Evolutionary conservation across 2,797 vertebrate species (phyloP).

Genomic region (Serranus cabrilla): DNA sequence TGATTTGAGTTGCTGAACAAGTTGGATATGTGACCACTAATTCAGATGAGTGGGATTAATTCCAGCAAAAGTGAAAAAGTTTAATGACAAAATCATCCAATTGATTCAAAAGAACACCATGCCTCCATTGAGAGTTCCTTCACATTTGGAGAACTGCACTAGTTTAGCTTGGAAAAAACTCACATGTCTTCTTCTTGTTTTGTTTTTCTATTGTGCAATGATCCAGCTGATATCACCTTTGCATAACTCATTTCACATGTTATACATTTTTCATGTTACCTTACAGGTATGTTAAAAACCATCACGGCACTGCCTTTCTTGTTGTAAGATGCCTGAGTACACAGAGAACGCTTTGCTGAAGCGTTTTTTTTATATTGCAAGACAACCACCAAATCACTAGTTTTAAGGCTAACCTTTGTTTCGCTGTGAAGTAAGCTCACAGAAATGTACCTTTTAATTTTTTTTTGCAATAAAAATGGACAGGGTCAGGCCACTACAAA

Average conservation of each 20-base stretch:
- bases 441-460: too few relatives aligned
- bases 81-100: not conserved
- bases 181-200: not conserved
- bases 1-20: conserved; percentile 1
- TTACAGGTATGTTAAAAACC: not conserved
- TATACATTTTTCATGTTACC: not conserved
- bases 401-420: too few relatives aligned
- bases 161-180: not conserved
- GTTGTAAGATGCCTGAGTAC: too few relatives aligned
- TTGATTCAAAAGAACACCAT: not conserved
- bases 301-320: not conserved
- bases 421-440: too few relatives aligned
- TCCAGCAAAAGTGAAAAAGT: not conserved
- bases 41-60: not conserved
- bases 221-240: not conserved
- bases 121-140: not conserved
- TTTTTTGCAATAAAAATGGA: too few relatives aligned
- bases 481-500: too few relatives aligned
- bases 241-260: too few relatives aligned
- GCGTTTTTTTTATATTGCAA: too few relatives aligned
- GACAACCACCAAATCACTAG: too few relatives aligned
- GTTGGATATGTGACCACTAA: not conserved
- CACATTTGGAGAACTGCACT: conserved; percentile 11
- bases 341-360: too few relatives aligned
- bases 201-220: not conserved